phyloP scores from a whole-genome alignment of 1,140 invertebrate genomes.

The Potamilus streckersoni region DNA sequence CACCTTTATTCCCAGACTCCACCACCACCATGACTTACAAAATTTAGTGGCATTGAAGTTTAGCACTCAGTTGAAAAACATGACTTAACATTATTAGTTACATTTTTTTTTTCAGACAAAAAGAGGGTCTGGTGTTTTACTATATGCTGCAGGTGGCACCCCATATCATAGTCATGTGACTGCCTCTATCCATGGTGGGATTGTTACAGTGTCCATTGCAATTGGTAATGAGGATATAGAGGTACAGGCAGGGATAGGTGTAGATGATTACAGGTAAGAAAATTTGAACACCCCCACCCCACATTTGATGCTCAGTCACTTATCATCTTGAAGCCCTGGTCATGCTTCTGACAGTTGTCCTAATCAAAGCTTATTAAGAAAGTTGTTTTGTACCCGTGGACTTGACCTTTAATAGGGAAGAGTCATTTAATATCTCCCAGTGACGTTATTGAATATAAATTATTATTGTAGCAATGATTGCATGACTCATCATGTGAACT shows the following conservation, averaged over 20 bases:
- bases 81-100: neutral
- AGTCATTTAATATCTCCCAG: too few species aligned
- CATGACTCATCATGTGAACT: too few species aligned
- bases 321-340: too few species aligned
- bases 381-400: too few species aligned
- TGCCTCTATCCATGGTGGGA: constrained; percentile 49
- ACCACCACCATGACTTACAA: constrained; percentile 1
- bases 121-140: constrained; percentile 53
- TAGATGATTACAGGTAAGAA: constrained; percentile 61
- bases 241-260: constrained; percentile 50
- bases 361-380: too few species aligned
- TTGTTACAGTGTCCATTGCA: constrained; percentile 74
- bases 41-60: neutral
- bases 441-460: too few species aligned
- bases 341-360: too few species aligned
- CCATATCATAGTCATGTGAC: constrained; percentile 56
- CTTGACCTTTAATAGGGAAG: too few species aligned
- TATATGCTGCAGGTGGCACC: constrained; percentile 55
- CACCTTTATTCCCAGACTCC: neutral
- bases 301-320: too few species aligned
- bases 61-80: neutral
- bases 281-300: neutral
- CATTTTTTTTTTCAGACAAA: constrained; percentile 45
- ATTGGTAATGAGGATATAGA: constrained; percentile 80
- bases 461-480: too few species aligned